Evolutionary conservation across 2,797 vertebrate genomes (phyloP).

Genomic region (Danio tinwini): DNA sequence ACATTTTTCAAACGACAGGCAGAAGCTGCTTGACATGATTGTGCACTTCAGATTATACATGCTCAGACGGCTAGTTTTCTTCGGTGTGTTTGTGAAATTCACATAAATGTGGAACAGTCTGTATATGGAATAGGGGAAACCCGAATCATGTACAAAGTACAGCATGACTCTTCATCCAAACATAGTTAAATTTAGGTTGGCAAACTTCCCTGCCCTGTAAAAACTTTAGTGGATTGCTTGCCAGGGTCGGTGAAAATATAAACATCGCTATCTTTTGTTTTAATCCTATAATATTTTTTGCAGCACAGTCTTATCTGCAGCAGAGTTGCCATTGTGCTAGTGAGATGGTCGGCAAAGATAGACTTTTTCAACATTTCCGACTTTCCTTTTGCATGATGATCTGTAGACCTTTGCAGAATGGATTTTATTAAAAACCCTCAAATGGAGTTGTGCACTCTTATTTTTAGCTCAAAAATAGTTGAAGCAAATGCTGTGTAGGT

Average conservation of each 20-base stretch:
- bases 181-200: slow-evolving; percentile 55
- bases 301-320: not conserved
- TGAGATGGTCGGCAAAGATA: not conserved
- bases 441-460: not conserved
- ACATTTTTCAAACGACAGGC: slow-evolving; percentile 18
- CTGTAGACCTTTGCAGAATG: not conserved
- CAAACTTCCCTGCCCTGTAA: slow-evolving; percentile 34
- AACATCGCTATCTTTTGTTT: slow-evolving; percentile 17
- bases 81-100: slow-evolving; percentile 8
- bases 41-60: not conserved
- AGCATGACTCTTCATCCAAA: slow-evolving; percentile 4
- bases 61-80: slow-evolving; percentile 2
- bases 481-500: not conserved
- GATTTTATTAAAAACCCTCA: not conserved
- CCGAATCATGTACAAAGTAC: slow-evolving; percentile 11
- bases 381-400: not conserved
- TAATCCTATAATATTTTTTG: slow-evolving; percentile 9
- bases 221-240: slow-evolving; percentile 41
- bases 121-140: slow-evolving; percentile 35
- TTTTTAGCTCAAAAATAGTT: not conserved
- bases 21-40: slow-evolving; percentile 8
- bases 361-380: not conserved
- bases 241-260: slow-evolving; percentile 39
- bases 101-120: slow-evolving; percentile 35
- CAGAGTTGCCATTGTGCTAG: slow-evolving; percentile 9